These are phyloP conservation scores for Lindbergichthys nudifrons DNA, from an alignment of 2,797 vertebrate genomes.

Conservation along the genomic window DNA sequence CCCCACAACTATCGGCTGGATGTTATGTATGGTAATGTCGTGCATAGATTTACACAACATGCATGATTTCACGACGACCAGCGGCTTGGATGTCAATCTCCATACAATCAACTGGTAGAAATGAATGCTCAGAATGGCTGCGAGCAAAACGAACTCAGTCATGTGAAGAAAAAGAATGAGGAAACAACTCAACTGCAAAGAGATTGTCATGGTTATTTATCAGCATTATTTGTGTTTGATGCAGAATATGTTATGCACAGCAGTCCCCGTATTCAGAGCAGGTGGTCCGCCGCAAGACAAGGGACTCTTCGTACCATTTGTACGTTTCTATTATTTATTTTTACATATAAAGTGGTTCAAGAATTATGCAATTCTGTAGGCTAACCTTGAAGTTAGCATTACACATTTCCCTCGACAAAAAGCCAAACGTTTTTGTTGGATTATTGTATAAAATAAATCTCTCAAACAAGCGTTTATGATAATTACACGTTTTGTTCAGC, in stretches of 20 bases:
- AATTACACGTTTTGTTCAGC: too few relatives aligned
- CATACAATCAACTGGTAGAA: constrained; percentile 56
- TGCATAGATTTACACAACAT: constrained; percentile 49
- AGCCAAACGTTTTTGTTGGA: too few relatives aligned
- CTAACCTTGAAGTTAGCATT: too few relatives aligned
- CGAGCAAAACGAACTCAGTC: constrained; percentile 35
- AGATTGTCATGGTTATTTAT: constrained; percentile 44
- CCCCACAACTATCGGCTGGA: constrained; percentile 2
- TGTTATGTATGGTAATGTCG: constrained; percentile 37
- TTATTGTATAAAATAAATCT: too few relatives aligned
- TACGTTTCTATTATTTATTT: constrained; percentile 32
- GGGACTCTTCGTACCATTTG: background rate
- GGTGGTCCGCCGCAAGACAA: constrained; percentile 28
- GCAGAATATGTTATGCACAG: constrained; percentile 21
- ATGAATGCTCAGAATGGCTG: constrained; percentile 24
- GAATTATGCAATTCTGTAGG: too few relatives aligned
- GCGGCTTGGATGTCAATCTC: constrained; percentile 52
- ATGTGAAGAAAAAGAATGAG: constrained; percentile 27
- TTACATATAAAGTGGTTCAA: background rate
- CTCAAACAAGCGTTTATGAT: too few relatives aligned
- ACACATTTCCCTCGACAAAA: too few relatives aligned
- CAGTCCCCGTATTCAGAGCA: constrained; percentile 7
- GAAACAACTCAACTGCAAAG: constrained; percentile 24
- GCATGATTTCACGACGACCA: constrained; percentile 38
- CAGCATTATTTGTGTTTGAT: constrained; percentile 12